Conservation (phyloP, 2,113 vertebrate species). For the Amazona guildingii region DNA sequence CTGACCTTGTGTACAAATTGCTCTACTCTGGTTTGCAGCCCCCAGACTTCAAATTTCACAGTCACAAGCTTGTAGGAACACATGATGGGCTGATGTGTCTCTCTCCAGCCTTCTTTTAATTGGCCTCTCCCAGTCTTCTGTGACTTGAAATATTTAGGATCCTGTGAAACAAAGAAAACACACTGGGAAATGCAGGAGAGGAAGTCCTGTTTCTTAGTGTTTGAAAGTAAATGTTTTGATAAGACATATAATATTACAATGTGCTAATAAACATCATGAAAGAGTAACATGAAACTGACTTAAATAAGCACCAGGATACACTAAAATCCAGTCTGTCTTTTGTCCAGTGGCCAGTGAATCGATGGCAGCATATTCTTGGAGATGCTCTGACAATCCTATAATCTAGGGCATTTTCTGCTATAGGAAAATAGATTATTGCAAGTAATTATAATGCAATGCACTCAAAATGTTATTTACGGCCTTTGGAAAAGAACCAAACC, state of each 20-base stretch:
- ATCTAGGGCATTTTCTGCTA: background rate
- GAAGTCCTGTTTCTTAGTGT: background rate
- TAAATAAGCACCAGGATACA: background rate
- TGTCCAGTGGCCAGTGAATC: background rate
- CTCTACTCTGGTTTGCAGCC: constrained; percentile 96
- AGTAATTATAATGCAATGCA: background rate
- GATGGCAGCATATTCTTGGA: background rate
- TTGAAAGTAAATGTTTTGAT: background rate
- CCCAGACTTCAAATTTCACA: constrained; percentile 99
- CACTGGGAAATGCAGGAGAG: background rate
- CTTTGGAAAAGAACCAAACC: background rate
- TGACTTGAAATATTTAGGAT: constrained; percentile 91
- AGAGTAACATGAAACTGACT: background rate
- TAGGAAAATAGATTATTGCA: background rate
- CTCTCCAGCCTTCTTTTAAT: constrained; percentile 93
- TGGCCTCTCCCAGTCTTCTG: constrained; percentile 91
- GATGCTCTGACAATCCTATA: background rate
- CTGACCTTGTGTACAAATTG: constrained; percentile 98
- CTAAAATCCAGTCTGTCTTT: background rate
- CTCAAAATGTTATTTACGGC: background rate
- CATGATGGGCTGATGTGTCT: constrained; percentile 93
- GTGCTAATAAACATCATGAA: background rate
- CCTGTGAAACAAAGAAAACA: constrained; percentile 73
- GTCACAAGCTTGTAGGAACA: constrained; percentile 98
- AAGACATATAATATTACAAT: background rate